Evolutionary conservation across 2,888 invertebrate species (phyloP), one percentile per base, ranked within the genome.

Genomic region (Eilema caniola): DNA sequence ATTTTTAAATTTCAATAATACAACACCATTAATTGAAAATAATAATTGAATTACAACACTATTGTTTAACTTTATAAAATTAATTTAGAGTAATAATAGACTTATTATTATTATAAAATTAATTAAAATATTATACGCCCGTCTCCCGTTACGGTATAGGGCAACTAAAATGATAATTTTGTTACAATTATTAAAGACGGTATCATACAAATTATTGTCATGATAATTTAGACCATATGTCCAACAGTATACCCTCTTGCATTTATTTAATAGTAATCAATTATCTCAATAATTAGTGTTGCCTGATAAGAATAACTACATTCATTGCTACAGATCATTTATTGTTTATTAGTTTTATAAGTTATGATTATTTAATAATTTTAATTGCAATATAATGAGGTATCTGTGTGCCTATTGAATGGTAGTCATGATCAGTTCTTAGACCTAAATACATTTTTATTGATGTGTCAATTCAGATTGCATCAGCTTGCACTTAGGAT

Each of bases 1-100:
- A 94, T 93, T 80, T 82, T 62, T n/a, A 69, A 60, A 66, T 33
- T 37, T 59, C 12, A 64, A 61, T 41, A 64, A 53, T 25, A 24
- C 1, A 53, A 53, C 53, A 53, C 53, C n/a, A 53, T 47, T 47
- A 47, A 47, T 47, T 47, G 4, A 53, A n/a, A 53, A 53, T 53
- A 53, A 53, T 53, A 53, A 53, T 53, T 53, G n/a, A 53, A n/a
- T 47, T 20, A 2, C 8, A 65, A 66, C 65, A 74, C 72, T 62
- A 8, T 10, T 62, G 33, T 31, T 53, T 33, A 14, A 11, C 2
- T 7, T 25, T 59, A 24, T 12, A 37, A 69, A 41, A 60, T 59
- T 37, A 41, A 61, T 37, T 70, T 53, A 62, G 62, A 47, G 1
- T 62, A 41, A 41, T 33, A 33, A 33, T 14, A 23, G 33, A 37